phyloP scores from a whole-genome alignment of 2,113 vertebrate species.

The Poecile atricapillus region DNA sequence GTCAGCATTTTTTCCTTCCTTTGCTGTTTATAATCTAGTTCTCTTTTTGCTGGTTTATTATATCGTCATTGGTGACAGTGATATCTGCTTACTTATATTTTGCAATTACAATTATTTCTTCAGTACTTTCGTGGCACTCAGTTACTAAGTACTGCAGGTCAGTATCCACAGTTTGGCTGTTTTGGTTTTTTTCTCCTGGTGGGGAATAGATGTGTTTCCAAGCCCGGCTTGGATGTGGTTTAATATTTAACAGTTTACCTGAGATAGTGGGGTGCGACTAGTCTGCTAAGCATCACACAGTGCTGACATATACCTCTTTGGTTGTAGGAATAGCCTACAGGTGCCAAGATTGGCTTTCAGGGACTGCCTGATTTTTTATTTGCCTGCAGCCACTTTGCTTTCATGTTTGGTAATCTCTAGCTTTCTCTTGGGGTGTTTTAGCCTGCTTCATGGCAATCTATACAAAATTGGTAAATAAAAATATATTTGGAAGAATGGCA shows the following conservation, averaged over 20 bases:
- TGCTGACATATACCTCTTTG: not conserved
- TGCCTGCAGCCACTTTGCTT: not conserved
- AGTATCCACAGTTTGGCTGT: not conserved
- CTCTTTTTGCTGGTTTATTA: not conserved
- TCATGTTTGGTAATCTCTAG: not conserved
- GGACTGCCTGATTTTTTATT: not conserved
- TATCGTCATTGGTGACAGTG: not conserved
- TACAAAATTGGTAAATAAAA: not conserved
- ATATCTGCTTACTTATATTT: not conserved
- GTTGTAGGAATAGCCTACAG: not conserved
- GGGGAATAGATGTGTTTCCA: too few species aligned
- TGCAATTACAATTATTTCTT: not conserved
- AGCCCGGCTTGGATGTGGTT: not conserved
- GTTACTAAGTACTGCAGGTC: not conserved
- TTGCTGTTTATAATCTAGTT: not conserved
- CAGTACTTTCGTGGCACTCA: not conserved
- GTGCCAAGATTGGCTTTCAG: not conserved
- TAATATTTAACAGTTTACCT: slow-evolving; percentile 48
- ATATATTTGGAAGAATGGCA: not conserved
- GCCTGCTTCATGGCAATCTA: not conserved
- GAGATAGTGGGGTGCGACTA: not conserved
- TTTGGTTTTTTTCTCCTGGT: accelerated
- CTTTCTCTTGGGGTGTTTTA: not conserved
- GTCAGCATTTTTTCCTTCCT: not conserved
- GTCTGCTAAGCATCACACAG: not conserved